A percentile compares a stretch with the other conserved stretches of the same genome.
Conservation (phyloP, 2,113 vertebrate species). For the Eleginops maclovinus region DNA sequence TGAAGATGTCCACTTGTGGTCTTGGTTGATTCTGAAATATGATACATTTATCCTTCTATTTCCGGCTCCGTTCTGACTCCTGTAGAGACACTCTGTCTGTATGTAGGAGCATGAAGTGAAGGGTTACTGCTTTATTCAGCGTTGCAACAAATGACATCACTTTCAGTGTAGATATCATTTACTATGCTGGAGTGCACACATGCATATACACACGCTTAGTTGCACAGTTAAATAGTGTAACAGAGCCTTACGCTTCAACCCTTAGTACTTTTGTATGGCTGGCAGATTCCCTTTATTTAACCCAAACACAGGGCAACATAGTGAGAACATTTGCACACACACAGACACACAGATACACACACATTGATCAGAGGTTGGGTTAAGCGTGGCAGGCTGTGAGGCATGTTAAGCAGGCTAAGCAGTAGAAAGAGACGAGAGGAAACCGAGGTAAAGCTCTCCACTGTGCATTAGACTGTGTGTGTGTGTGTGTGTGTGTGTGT, state of each 20-base stretch:
- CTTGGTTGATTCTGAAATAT: slow-evolving; percentile 4
- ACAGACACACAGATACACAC: slow-evolving; percentile 38
- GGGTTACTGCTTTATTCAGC: slow-evolving; percentile 58
- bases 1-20: not conserved
- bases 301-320: slow-evolving; percentile 77
- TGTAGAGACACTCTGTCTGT: not conserved
- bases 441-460: slow-evolving; percentile 41
- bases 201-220: slow-evolving; percentile 68
- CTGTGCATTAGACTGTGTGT: slow-evolving; percentile 35
- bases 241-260: slow-evolving; percentile 66
- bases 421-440: slow-evolving; percentile 65
- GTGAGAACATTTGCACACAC: slow-evolving; percentile 69
- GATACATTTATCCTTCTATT: not conserved
- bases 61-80: not conserved
- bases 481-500: not conserved
- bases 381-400: slow-evolving; percentile 71
- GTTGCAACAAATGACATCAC: slow-evolving; percentile 67
- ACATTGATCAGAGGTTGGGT: slow-evolving; percentile 81
- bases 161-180: slow-evolving; percentile 62
- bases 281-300: slow-evolving; percentile 83
- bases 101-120: slow-evolving; percentile 19
- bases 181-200: slow-evolving; percentile 61
- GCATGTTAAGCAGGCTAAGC: slow-evolving; percentile 77
- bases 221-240: slow-evolving; percentile 77
- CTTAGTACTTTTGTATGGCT: slow-evolving; percentile 76